Evolutionary conservation across 2,888 invertebrate species (phyloP).

Genomic region (Leucophenga maculata): DNA sequence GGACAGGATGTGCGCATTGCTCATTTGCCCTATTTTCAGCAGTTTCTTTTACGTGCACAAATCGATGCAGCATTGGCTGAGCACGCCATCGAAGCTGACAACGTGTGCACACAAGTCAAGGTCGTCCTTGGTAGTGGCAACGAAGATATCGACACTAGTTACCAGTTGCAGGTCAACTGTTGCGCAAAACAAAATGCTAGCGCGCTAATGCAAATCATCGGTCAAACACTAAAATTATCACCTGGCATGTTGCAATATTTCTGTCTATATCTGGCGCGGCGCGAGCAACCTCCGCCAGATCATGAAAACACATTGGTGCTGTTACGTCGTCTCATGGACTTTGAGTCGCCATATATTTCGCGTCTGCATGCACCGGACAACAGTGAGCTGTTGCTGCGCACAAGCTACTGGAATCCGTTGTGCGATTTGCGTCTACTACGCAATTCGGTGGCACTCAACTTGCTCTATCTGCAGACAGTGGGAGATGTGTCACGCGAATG

Average conservation of each 20-base stretch:
- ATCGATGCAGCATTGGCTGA: slow-evolving; percentile 84
- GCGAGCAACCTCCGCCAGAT: slow-evolving; percentile 76
- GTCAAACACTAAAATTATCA: slow-evolving; percentile 85
- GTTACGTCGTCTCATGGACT: slow-evolving; percentile 92
- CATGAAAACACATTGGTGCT: slow-evolving; percentile 81
- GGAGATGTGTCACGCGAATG: slow-evolving; percentile 91
- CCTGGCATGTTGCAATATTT: slow-evolving; percentile 89
- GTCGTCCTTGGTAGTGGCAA: slow-evolving; percentile 43
- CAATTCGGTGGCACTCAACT: slow-evolving; percentile 86
- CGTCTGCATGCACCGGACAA: slow-evolving; percentile 82
- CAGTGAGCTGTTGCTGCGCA: slow-evolving; percentile 87
- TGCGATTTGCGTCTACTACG: slow-evolving; percentile 88
- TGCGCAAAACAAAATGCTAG: slow-evolving; percentile 89
- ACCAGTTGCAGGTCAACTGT: slow-evolving; percentile 85
- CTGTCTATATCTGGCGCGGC: slow-evolving; percentile 89
- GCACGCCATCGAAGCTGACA: slow-evolving; percentile 48
- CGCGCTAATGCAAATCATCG: slow-evolving; percentile 85
- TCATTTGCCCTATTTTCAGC: slow-evolving; percentile 85
- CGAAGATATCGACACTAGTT: slow-evolving; percentile 79
- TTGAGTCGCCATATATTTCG: slow-evolving; percentile 97
- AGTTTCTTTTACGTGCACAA: slow-evolving; percentile 92
- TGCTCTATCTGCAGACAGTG: slow-evolving; percentile 89
- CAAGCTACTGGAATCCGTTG: slow-evolving; percentile 91
- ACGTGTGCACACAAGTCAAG: slow-evolving; percentile 50
- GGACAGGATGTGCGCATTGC: slow-evolving; percentile 89